Conservation (phyloP, 2,888 invertebrate species). For the Conus canariensis region DNA sequence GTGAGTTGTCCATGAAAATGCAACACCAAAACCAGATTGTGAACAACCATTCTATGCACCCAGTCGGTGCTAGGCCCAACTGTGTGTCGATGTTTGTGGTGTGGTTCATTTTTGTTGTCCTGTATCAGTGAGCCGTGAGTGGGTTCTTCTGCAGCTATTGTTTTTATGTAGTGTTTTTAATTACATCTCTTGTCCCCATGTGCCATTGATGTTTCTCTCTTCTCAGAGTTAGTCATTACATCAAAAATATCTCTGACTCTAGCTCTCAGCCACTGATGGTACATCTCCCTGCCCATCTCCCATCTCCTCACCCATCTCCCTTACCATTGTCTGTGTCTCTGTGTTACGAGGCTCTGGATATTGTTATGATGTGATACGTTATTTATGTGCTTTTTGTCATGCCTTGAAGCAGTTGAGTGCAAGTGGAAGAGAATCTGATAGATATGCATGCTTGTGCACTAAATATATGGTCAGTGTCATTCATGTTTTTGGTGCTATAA, state of each 20-base stretch:
- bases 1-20: neutral
- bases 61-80: slow-evolving; percentile 19
- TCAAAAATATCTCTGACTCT: neutral
- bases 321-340: neutral
- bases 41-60: slow-evolving; percentile 33
- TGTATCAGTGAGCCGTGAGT: neutral
- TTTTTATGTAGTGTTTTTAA: neutral
- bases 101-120: neutral
- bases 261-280: neutral
- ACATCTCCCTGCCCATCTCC: neutral
- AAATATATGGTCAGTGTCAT: neutral
- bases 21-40: slow-evolving; percentile 22
- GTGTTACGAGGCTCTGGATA: neutral
- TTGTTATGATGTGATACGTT: slow-evolving; percentile 16
- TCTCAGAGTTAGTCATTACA: neutral
- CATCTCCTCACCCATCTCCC: neutral
- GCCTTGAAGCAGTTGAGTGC: slow-evolving; percentile 15
- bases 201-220: slow-evolving; percentile 8
- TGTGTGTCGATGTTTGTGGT: slow-evolving; percentile 3
- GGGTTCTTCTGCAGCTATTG: slow-evolving; percentile 32
- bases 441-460: neutral
- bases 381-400: slow-evolving; percentile 22
- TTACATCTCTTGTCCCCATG: neutral
- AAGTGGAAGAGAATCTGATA: too few relatives aligned
- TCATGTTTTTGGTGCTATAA: slow-evolving; percentile 3